Evolutionary conservation across 2,113 vertebrate genomes (phyloP).

Genomic region (Tor tambroides): DNA sequence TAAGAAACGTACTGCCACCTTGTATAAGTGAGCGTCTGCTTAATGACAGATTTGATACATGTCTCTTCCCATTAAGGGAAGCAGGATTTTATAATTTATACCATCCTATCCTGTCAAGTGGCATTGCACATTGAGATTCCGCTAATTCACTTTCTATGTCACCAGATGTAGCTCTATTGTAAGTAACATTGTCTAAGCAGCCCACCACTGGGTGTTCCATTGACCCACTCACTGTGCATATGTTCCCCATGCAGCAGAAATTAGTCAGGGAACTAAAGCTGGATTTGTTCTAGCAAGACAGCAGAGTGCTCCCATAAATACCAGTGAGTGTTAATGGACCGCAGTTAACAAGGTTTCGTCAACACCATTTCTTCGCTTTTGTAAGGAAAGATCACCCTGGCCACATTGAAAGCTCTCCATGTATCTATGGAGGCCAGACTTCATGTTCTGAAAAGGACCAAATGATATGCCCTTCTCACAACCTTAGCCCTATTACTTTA

Average conservation of each 20-base stretch:
- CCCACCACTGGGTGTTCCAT: not conserved
- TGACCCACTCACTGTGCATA: constrained; percentile 18
- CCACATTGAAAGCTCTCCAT: constrained; percentile 28
- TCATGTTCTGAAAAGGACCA: constrained; percentile 42
- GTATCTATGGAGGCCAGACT: constrained; percentile 46
- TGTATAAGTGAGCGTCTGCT: constrained; percentile 6
- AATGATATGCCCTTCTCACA: constrained; percentile 31
- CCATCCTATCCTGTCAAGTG: not conserved
- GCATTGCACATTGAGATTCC: not conserved
- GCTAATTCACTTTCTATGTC: not conserved
- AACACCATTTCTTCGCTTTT: constrained; percentile 31
- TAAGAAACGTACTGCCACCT: not conserved
- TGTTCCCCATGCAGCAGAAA: constrained; percentile 8
- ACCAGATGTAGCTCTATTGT: not conserved
- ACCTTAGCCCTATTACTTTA: constrained; percentile 33
- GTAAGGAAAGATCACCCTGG: constrained; percentile 10
- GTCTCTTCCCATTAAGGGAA: not conserved
- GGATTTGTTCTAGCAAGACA: constrained; percentile 10
- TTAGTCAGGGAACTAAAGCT: constrained; percentile 17
- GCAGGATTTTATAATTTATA: not conserved
- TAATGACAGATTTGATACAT: constrained; percentile 16
- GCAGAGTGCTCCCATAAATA: constrained; percentile 39
- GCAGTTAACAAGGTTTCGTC: constrained; percentile 39
- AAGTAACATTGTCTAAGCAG: constrained; percentile 3
- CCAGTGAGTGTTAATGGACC: constrained; percentile 24